Evolutionary conservation across 2,888 invertebrate genomes (phyloP), one percentile per base, ranked within the genome.

Genomic region (Chelonus formosanus): DNA sequence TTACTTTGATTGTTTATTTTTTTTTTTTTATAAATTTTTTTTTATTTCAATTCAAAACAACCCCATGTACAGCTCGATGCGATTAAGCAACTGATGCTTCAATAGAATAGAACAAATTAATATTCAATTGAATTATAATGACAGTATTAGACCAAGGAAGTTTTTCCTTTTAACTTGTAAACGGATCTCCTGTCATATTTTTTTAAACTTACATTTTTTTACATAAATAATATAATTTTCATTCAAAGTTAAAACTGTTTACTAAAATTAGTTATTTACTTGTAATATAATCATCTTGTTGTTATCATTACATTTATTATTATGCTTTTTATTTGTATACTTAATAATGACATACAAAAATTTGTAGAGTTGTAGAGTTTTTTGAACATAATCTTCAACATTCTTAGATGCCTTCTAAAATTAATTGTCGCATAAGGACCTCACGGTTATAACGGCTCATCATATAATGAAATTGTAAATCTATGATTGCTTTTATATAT

Each of bases 111-210:
- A n/a, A n/a, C 73, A 76, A 75, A 77, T 77, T 77, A 77, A 75
- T 77, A 77, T 76, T 74, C 76, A 77, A 77, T 77, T 77, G 77
- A 77, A 77, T 77, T 76, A 76, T 77, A 77, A 77, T 77, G 76
- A 76, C 77, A 74, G 77, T 75, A 75, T 76, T 77, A 75, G 75
- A 71, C 71, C 70, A 74, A 71, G 73, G 70, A 67, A 65, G 57
- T 55, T 53, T 53, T 45, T 48, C 20, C 57, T 65, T 63, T 66
- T 67, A 70, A 66, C 70, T 65, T 67, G 67, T 67, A 65, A 44
- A 66, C 70, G 31, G 10, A 48, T 48, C 10, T 20, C 31, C 70
- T 74, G 70, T 71, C 69, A 69, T 69, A 70, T 69, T 74, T 48
- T 71, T 71, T 70, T 71, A 71, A 72, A 74, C 71, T 63, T 66